Conservation (phyloP, 2,113 vertebrate species). For the Daubentonia madagascariensis region DNA sequence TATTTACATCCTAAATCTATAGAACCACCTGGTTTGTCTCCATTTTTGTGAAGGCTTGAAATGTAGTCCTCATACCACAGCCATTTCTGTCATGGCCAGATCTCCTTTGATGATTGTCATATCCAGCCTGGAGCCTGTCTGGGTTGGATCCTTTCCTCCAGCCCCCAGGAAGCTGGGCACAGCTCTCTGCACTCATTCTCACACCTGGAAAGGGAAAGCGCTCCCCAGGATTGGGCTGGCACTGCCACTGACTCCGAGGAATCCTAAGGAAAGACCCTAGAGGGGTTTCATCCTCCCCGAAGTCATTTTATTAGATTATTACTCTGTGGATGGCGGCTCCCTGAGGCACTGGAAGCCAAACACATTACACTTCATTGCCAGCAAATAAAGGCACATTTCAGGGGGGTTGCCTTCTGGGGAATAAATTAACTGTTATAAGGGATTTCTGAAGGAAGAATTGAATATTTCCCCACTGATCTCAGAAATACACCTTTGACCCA, state of each 20-base stretch:
- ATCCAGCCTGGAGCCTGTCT: not conserved
- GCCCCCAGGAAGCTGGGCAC: not conserved
- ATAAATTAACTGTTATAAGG: not conserved
- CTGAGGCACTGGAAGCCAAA: not conserved
- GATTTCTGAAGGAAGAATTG: slow-evolving; percentile 33
- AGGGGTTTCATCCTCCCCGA: not conserved
- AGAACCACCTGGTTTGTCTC: not conserved
- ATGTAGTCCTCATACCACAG: not conserved
- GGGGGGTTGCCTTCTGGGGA: slow-evolving; percentile 37
- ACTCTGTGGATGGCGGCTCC: not conserved
- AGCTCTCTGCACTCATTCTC: not conserved
- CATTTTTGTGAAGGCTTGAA: not conserved
- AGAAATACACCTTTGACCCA: slow-evolving; percentile 30
- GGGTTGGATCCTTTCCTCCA: not conserved
- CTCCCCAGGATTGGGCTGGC: not conserved
- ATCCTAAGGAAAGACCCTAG: not conserved
- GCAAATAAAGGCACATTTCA: slow-evolving; percentile 28
- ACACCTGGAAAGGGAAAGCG: not conserved
- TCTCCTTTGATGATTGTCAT: not conserved
- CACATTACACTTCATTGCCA: not conserved
- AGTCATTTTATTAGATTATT: slow-evolving; percentile 35
- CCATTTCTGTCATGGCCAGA: not conserved
- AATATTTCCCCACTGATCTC: slow-evolving; percentile 32
- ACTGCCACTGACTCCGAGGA: not conserved
- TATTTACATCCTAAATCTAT: not conserved